Evolutionary conservation across 2,113 vertebrate genomes (phyloP), one percentile per base, ranked within the genome.

Genomic region (Todiramphus saurophagus): DNA sequence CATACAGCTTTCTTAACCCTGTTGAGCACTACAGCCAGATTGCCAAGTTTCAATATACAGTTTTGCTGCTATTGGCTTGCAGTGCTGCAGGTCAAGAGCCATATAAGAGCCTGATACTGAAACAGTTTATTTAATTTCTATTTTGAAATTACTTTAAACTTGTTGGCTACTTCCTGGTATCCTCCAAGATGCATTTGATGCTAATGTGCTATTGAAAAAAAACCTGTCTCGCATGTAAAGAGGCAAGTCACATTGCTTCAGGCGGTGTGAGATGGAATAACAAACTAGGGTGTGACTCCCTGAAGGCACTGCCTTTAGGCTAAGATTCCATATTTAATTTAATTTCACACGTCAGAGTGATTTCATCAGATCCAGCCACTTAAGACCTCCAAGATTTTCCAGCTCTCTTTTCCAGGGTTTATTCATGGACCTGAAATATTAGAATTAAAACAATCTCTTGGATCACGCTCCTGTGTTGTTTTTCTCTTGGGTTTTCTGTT

Each of bases 111-210:
- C 39, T 24, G 18, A 33, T 18, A 28, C 12, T 11, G 1, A 17
- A 86, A 73, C 8, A 51, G 59, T 5, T 15, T 30, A 1, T 31
- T 17, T 20, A 8, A 58, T 62, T 80, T 62, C 70, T 77, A 10
- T 16, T 66, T 67, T 80, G 16, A 41, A 94, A 35, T 31, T 55
- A 41, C 14, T 73, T 90, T 16, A 31, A 78, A 46, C 12, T 33
- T 17, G 0, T 33, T 43, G 43, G n/a, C 51, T 77, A 25, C n/a
- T 27, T 69, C 43, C 19, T 0, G 1, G 66, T 13, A 68, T 48
- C 21, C 19, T 50, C 19, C 43, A 28, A 19, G 33, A 48, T 20
- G 2, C 35, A 43, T 35, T 30, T 13, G 13, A 67, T 80, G 68
- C 63, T 50, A 16, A 31, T 8, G 28, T 23, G 37, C 73, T 60